Conservation (phyloP, 2,888 invertebrate species). For the Drosophila melanocephala region DNA sequence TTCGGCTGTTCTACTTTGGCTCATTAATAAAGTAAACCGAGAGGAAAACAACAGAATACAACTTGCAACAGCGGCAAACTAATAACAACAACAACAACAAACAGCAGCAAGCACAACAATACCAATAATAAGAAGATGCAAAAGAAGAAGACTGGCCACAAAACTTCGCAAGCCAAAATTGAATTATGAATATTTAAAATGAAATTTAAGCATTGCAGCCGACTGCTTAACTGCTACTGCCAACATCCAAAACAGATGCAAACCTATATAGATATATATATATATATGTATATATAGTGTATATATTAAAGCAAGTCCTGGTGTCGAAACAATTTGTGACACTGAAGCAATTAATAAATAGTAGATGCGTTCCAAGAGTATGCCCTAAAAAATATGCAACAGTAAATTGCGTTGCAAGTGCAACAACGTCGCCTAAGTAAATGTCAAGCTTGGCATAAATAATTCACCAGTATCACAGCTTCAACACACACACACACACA, state of each 20-base stretch:
- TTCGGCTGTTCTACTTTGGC: slow-evolving; percentile 65
- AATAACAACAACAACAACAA: slow-evolving; percentile 25
- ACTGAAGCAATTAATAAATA: slow-evolving; percentile 71
- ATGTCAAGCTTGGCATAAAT: slow-evolving; percentile 80
- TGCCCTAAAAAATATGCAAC: slow-evolving; percentile 56
- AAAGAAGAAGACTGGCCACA: slow-evolving; percentile 60
- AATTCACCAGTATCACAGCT: slow-evolving; percentile 67
- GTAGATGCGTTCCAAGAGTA: slow-evolving; percentile 61
- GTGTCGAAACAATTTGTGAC: slow-evolving; percentile 40
- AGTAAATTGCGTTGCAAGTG: slow-evolving; percentile 56
- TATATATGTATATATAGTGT: neutral
- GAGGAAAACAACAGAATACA: slow-evolving; percentile 39
- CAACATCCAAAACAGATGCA: slow-evolving; percentile 42
- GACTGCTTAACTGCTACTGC: slow-evolving; percentile 12
- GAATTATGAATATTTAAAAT: slow-evolving; percentile 80
- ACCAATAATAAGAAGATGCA: slow-evolving; percentile 22
- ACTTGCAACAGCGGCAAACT: slow-evolving; percentile 38
- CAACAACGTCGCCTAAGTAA: slow-evolving; percentile 61
- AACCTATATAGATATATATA: no score
- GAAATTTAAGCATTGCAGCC: slow-evolving; percentile 61
- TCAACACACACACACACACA: slow-evolving; percentile 44
- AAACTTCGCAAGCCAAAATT: slow-evolving; percentile 74
- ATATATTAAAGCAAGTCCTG: slow-evolving; percentile 4
- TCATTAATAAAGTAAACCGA: slow-evolving; percentile 73
- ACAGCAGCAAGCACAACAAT: slow-evolving; percentile 16